A percentile compares a stretch with the other conserved stretches of the same genome.
These are phyloP conservation scores for Hydraecia micacea DNA, from an alignment of 2,888 invertebrate genomes.

Conservation along the genomic window DNA sequence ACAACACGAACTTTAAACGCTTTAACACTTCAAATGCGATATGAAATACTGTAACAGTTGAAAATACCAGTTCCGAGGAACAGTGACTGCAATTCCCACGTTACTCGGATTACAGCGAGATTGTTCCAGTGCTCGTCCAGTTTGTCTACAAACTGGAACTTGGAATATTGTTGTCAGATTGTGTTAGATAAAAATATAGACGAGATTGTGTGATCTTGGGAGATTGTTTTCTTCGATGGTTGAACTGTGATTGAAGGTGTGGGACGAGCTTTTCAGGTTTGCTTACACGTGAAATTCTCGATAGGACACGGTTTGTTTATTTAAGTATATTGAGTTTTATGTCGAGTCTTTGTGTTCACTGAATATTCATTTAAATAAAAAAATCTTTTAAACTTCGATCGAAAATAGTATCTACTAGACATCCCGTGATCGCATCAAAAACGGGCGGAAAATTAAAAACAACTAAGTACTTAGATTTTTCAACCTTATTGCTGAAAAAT, in stretches of 20 bases:
- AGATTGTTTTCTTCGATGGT: slow-evolving; percentile 43
- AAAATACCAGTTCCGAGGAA: slow-evolving; percentile 46
- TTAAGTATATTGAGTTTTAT: not conserved
- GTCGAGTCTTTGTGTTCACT: not conserved
- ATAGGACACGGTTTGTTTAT: not conserved
- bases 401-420: too few species aligned
- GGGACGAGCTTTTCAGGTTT: not conserved
- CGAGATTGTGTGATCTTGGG: slow-evolving; percentile 39
- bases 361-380: not conserved
- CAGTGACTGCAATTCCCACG: slow-evolving; percentile 42
- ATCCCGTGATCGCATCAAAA: too few species aligned
- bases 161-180: slow-evolving; percentile 49
- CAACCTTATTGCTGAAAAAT: too few species aligned
- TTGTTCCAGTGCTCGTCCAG: slow-evolving; percentile 40
- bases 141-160: slow-evolving; percentile 33
- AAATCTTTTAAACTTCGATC: not conserved
- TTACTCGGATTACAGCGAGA: slow-evolving; percentile 50
- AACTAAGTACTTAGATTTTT: too few species aligned
- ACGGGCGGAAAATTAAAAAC: too few species aligned
- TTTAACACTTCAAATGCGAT: slow-evolving; percentile 48
- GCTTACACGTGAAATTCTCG: not conserved
- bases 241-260: slow-evolving; percentile 1
- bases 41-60: slow-evolving; percentile 41
- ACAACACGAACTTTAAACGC: slow-evolving; percentile 30
- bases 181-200: slow-evolving; percentile 42